Evolutionary conservation across 2,888 invertebrate genomes (phyloP), one percentile per base, ranked within the genome.

Genomic region (Drosophila suboccidentalis): DNA sequence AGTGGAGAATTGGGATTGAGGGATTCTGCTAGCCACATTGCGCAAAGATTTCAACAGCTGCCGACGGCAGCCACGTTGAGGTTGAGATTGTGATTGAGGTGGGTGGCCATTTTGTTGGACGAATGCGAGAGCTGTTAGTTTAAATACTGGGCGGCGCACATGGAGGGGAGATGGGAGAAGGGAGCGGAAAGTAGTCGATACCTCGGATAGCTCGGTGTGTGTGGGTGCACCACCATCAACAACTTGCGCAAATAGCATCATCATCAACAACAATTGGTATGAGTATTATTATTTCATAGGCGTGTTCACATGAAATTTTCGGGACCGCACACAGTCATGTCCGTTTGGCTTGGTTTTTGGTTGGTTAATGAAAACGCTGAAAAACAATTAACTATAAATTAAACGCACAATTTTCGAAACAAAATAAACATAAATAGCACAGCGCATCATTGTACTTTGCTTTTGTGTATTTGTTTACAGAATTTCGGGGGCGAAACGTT

Each of bases 11-110:
- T 15, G 36, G 19, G 13, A 13, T 49, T 11, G 13, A 43, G 34
- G 15, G 29, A 54, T 71, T 46, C 34, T 44, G 54, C 54, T 63
- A 41, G 68, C 60, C 76, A 71, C 71, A 86, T 84, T 85, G 89
- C 89, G 84, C 90, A 85, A 86, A 88, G 90, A 84, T 88, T 88
- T 72, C 84, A 88, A 82, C 84, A 88, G 87, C 89, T 74, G 89
- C 66, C 71, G 65, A 41, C 64, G 68, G 51, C 50, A 49, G 63
- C 54, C 39, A 53, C 51, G 66, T 65, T 72, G 80, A 70, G 87
- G 68, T 87, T 81, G 86, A 78, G 75, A 57, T 75, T 81, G 86
- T 73, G 75, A 57, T 75, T 82, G 74, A 84, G 84, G 84, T 84
- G 84, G 84, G 84, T 84, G 84, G 84, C 90, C 84, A 84, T 84